Evolutionary conservation across 2,888 invertebrate genomes (phyloP), one percentile per base, ranked within the genome.

Genomic region (Drosophila formosana): DNA sequence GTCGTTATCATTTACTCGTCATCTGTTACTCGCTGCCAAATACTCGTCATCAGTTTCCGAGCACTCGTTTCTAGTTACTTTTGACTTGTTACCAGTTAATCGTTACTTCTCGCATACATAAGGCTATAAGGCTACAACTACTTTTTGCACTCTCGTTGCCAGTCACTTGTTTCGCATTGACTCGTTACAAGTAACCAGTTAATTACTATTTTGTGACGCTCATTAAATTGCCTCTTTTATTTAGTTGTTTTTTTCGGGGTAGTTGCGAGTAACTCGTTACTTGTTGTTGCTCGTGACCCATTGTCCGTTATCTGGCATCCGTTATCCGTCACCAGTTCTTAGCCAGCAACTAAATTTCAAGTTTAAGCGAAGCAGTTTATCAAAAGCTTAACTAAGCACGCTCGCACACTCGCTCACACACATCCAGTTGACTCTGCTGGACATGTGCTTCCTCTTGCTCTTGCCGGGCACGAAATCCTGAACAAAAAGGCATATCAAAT

Each of bases 341-440:
- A 30, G 43, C 39, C 37, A 3, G 34, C n/a, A 57, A 34, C 30
- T 51, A 30, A 61, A 39, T 75, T 70, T 65, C 46, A 47, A 64
- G 45, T 64, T 47, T 74, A 51, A 53, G 47, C 61, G 46, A 56
- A 63, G 72, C 80, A 88, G 82, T 84, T 87, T 85, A 88, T 84
- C 83, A 88, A 85, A 85, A 85, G 88, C 88, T 88, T 82, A 78
- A 71, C 85, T 72, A 72, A 78, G 70, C 78, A 81, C 71, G 41
- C 77, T n/a, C 47, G 18, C 49, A 37, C 45, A 25, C 53, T 30
- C 30, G 4, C 11, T 4, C 11, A 11, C 11, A 34, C 11, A 34
- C 11, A 34, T 4, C 11, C 9, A 4, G 9, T 32, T 9, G 32
- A 34, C 11, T 34, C 11, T 30, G 45, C 52, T 52, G 53, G 49